Percentiles rank a stretch among this genome's conserved stretches.
These are phyloP conservation scores for Mobula hypostoma DNA, from an alignment of 2,113 vertebrate genomes.

Conservation along the genomic window DNA sequence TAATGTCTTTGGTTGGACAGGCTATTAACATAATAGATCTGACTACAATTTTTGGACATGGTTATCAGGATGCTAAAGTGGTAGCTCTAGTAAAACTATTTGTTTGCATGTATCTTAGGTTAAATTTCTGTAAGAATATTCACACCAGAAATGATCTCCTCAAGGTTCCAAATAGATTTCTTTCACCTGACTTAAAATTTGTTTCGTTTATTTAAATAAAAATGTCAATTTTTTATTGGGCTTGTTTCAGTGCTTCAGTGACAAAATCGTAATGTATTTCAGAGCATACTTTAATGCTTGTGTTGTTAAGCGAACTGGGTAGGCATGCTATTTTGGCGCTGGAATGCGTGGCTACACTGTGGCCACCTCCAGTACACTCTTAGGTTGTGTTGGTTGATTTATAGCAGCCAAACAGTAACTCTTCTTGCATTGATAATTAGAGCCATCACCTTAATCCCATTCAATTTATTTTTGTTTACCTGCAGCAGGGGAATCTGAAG, in stretches of 20 bases:
- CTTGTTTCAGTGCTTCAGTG: background rate
- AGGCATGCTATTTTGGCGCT: no score
- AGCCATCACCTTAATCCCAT: background rate
- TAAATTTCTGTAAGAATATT: background rate
- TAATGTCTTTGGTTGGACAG: background rate
- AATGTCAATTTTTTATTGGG: background rate
- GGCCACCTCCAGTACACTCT: no score
- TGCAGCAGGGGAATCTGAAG: no score
- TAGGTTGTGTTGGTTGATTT: background rate
- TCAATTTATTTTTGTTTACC: background rate
- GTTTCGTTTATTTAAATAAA: background rate
- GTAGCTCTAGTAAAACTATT: background rate
- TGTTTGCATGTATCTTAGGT: background rate
- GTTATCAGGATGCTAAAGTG: background rate
- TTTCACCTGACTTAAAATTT: background rate
- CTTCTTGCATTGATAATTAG: background rate
- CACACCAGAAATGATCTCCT: background rate
- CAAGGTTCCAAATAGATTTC: background rate
- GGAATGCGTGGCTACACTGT: no score
- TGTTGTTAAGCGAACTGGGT: no score
- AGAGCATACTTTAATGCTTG: background rate
- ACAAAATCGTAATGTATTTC: background rate
- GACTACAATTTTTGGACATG: background rate
- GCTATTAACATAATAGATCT: slow-evolving; percentile 4
- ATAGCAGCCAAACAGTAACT: background rate